Percentiles rank a stretch among this genome's conserved stretches.
Evolutionary conservation across 2,888 invertebrate species (phyloP).

Genomic region (Zygaena filipendulae): DNA sequence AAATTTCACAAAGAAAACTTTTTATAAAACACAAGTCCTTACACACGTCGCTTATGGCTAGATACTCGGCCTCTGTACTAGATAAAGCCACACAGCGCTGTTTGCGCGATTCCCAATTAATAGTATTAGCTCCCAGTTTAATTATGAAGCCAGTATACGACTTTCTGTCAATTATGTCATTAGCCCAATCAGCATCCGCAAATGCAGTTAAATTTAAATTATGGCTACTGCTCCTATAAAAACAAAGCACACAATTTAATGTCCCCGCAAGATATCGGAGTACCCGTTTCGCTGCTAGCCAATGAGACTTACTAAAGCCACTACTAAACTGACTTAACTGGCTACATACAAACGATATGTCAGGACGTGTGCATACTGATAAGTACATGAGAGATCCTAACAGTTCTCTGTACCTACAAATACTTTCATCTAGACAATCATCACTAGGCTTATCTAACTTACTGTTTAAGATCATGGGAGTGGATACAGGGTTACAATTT

Average conservation of each 20-base stretch:
- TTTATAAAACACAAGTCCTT: too few species aligned
- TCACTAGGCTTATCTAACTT: too few species aligned
- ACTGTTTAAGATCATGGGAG: too few species aligned
- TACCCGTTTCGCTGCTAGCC: slow-evolving; percentile 12
- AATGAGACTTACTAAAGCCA: slow-evolving; percentile 6
- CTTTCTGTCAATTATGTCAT: slow-evolving; percentile 11
- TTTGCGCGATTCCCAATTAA: slow-evolving; percentile 16
- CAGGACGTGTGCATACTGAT: slow-evolving; percentile 8
- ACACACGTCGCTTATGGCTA: slow-evolving; percentile 12
- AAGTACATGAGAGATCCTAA: slow-evolving; percentile 9
- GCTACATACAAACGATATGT: slow-evolving; percentile 10
- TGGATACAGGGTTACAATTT: too few species aligned
- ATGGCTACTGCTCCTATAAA: slow-evolving; percentile 3
- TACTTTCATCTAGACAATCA: slow-evolving; percentile 3
- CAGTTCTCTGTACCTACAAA: slow-evolving; percentile 5
- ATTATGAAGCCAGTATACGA: slow-evolving; percentile 17
- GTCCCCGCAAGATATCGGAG: slow-evolving; percentile 14
- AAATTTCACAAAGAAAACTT: neutral
- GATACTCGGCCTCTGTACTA: slow-evolving; percentile 18
- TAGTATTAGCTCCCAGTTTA: slow-evolving; percentile 6
- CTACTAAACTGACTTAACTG: slow-evolving; percentile 7
- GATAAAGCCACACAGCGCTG: slow-evolving; percentile 14
- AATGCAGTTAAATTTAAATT: slow-evolving; percentile 4
- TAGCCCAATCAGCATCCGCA: slow-evolving; percentile 16
- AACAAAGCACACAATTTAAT: slow-evolving; percentile 8